These are phyloP conservation scores for Fragum whitleyi DNA, from an alignment of 2,888 invertebrate species.

Conservation along the genomic window DNA sequence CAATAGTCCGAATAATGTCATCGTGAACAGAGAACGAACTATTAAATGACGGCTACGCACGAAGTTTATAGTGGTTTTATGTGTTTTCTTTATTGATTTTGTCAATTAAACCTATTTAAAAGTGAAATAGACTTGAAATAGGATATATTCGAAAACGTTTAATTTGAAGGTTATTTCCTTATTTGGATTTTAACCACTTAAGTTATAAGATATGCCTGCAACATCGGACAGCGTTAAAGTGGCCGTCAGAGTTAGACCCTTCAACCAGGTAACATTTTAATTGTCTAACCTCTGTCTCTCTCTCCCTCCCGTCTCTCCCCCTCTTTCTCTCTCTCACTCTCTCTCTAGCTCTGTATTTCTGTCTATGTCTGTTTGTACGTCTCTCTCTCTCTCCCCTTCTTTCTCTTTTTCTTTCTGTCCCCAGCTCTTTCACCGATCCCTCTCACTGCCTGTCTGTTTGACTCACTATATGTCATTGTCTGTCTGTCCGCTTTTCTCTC, in stretches of 20 bases:
- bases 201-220: conserved; percentile 57
- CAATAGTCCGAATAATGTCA: too few species aligned
- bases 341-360: background rate
- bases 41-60: too few species aligned
- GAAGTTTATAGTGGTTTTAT: background rate
- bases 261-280: conserved; percentile 74
- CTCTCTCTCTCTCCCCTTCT: background rate
- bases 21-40: too few species aligned
- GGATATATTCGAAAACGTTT: background rate
- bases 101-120: background rate
- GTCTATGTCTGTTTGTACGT: background rate
- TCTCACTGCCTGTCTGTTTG: too few species aligned
- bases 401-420: background rate
- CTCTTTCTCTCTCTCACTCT: background rate
- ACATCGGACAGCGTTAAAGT: conserved; percentile 76
- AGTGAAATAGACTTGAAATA: background rate
- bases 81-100: conserved; percentile 3
- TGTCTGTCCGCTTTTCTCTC: too few species aligned
- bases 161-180: background rate
- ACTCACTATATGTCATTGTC: too few species aligned
- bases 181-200: background rate
- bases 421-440: background rate
- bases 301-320: background rate
- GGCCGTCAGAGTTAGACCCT: conserved; percentile 78
- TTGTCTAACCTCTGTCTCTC: background rate